Conservation (phyloP, 1,140 invertebrate species). For the Mactra quadrangularis region DNA sequence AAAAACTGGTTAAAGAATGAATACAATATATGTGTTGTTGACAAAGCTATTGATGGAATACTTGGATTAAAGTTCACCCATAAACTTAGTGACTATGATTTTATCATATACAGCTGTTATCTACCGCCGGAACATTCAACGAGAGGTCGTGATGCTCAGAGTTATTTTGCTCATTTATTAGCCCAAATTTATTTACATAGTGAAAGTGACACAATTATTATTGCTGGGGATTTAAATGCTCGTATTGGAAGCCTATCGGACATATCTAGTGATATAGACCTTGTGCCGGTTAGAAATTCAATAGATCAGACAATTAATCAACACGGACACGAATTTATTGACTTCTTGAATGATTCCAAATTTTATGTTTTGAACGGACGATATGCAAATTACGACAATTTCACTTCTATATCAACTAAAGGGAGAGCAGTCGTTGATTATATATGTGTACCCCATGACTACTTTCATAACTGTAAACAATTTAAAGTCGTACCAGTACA, state of each 20-base stretch:
- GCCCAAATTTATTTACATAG: slow-evolving; percentile 30
- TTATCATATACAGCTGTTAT: slow-evolving; percentile 57
- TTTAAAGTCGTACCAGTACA: slow-evolving; percentile 46
- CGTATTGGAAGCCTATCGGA: slow-evolving; percentile 24
- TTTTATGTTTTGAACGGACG: slow-evolving; percentile 62
- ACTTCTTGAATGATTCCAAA: slow-evolving; percentile 57
- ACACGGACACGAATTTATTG: slow-evolving; percentile 53
- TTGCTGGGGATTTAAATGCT: slow-evolving; percentile 40
- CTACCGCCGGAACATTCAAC: slow-evolving; percentile 59
- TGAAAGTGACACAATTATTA: slow-evolving; percentile 26
- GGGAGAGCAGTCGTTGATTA: slow-evolving; percentile 64
- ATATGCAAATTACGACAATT: slow-evolving; percentile 31
- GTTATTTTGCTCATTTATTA: slow-evolving; percentile 39
- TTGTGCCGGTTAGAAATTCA: background rate
- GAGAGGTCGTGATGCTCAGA: slow-evolving; percentile 46
- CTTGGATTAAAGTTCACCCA: slow-evolving; percentile 44
- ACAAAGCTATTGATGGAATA: slow-evolving; percentile 50
- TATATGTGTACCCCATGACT: slow-evolving; percentile 60
- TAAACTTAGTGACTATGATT: slow-evolving; percentile 23
- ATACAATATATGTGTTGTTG: slow-evolving; percentile 22
- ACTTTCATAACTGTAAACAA: slow-evolving; percentile 19
- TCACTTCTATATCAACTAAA: slow-evolving; percentile 47
- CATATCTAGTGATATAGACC: slow-evolving; percentile 9
- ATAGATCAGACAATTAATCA: slow-evolving; percentile 57
- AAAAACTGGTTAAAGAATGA: no score